phyloP scores from a whole-genome alignment of 1,140 invertebrate species.

The Zaprionus vittiger region DNA sequence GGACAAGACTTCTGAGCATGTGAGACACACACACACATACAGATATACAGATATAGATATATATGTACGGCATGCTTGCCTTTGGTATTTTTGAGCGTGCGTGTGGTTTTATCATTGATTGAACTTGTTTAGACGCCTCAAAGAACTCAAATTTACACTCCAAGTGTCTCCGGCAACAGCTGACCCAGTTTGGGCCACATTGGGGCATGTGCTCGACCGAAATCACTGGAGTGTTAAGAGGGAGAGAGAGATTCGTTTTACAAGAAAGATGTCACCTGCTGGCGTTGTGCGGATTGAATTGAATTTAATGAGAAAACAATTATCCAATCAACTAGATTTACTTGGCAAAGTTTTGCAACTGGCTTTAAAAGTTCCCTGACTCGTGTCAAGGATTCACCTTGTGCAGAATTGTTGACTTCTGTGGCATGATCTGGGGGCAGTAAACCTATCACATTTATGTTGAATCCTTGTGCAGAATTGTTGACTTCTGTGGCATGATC shows the following conservation, averaged over 20 bases:
- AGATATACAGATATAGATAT: not conserved
- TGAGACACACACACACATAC: constrained; percentile 5
- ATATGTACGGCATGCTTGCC: not conserved
- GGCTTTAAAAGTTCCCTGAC: not conserved
- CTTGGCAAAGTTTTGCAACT: not conserved
- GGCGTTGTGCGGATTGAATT: not conserved
- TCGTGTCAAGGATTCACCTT: no score
- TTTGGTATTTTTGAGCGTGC: constrained; percentile 44
- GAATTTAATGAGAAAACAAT: constrained; percentile 27
- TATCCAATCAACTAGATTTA: constrained; percentile 30
- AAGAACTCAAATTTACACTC: constrained; percentile 75
- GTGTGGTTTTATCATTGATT: constrained; percentile 73
- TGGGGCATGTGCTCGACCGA: constrained; percentile 6
- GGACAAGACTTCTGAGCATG: constrained; percentile 23
- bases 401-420: not conserved
- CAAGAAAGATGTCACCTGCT: constrained; percentile 6
- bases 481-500: not conserved
- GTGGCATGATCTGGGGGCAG: not conserved
- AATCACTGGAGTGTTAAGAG: constrained; percentile 55
- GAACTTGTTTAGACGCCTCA: constrained; percentile 63
- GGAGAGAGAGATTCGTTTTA: constrained; percentile 7
- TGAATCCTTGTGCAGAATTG: no score
- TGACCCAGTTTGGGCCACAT: constrained; percentile 29
- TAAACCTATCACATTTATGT: not conserved
- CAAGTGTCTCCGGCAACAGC: constrained; percentile 62